These are phyloP conservation scores for Zosterops borbonicus DNA, from an alignment of 2,113 vertebrate genomes.

Conservation along the genomic window DNA sequence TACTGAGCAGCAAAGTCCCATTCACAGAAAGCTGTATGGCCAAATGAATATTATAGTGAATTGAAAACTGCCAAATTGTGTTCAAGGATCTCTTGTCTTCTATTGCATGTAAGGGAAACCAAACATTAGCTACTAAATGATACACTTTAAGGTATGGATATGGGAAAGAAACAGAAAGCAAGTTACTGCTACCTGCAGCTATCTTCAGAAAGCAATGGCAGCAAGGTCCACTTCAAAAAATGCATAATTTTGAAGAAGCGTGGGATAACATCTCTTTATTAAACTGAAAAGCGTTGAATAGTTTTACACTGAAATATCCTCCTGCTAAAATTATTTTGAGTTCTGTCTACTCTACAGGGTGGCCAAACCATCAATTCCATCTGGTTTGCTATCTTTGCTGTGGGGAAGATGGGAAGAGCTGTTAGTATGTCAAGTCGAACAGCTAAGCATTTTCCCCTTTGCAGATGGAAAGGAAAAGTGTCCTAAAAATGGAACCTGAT, in stretches of 20 bases:
- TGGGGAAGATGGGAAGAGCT: conserved; percentile 42
- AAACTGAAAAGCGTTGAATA: conserved; percentile 36
- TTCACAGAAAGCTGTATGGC: not conserved
- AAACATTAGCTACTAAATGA: not conserved
- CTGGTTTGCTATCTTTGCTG: conserved; percentile 51
- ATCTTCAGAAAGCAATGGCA: not conserved
- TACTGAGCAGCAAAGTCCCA: not conserved
- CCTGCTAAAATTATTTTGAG: conserved; percentile 44
- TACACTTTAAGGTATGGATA: not conserved
- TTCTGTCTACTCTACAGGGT: conserved; percentile 36
- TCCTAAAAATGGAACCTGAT: conserved; percentile 24
- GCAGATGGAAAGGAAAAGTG: not conserved
- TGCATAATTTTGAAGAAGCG: conserved; percentile 13
- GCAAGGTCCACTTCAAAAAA: not conserved
- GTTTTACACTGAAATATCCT: conserved; percentile 25
- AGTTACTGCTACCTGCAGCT: not conserved
- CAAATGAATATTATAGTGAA: not conserved
- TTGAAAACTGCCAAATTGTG: not conserved
- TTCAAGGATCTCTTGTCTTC: not conserved
- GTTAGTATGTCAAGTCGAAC: conserved; percentile 15
- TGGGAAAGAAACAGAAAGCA: not conserved
- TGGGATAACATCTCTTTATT: not conserved
- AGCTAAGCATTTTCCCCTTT: conserved; percentile 2
- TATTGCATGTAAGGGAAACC: not conserved
- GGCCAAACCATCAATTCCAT: conserved; percentile 34